Conservation (phyloP, 2,888 invertebrate genomes). For the Drosophila infuscata region DNA sequence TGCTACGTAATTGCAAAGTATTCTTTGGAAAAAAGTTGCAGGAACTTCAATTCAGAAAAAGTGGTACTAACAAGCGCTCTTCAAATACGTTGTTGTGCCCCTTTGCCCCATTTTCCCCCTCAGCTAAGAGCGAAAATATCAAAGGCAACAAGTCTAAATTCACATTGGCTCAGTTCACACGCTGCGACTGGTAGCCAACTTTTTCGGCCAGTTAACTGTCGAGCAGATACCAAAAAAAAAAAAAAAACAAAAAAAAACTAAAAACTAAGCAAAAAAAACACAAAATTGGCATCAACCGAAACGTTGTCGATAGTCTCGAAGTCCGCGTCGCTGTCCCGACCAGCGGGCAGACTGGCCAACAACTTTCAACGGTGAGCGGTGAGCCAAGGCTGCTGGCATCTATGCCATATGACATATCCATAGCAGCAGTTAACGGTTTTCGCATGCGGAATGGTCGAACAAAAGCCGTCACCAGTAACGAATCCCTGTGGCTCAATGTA, state of each 20-base stretch:
- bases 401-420: constrained; percentile 16
- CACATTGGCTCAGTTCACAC: constrained; percentile 68
- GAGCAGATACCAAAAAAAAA: constrained; percentile 9
- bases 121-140: constrained; percentile 65
- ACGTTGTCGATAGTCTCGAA: constrained; percentile 34
- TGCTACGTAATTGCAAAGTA: constrained; percentile 41
- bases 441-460: constrained; percentile 31
- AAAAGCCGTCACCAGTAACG: constrained; percentile 30
- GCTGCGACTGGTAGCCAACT: constrained; percentile 58
- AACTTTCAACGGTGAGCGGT: constrained; percentile 19
- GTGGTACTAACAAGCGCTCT: constrained; percentile 74
- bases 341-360: constrained; percentile 29
- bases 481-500: constrained; percentile 20
- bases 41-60: constrained; percentile 67
- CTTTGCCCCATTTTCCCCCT: background rate
- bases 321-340: constrained; percentile 31
- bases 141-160: constrained; percentile 64
- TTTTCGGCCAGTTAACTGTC: constrained; percentile 65
- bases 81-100: constrained; percentile 23
- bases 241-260: background rate
- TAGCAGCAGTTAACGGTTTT: constrained; percentile 69
- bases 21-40: constrained; percentile 61
- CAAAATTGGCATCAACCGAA: constrained; percentile 40
- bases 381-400: constrained; percentile 70
- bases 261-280: background rate